Base-by-base conservation (phyloP, 2,888 invertebrate species). In the Dasypogon diadema region DNA sequence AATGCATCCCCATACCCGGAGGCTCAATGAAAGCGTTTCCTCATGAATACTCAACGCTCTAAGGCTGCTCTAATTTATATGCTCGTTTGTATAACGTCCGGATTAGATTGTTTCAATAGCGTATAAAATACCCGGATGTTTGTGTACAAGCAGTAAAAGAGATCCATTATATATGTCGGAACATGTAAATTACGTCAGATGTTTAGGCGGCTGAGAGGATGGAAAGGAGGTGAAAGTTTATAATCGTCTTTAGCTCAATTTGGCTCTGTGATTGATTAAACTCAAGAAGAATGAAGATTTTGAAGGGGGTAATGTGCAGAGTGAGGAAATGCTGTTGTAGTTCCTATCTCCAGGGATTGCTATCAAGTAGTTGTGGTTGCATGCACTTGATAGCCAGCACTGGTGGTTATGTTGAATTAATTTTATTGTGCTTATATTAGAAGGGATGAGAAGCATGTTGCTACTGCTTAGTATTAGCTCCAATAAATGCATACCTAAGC, bases 41-140 rank as follows among this genome's bases (percentile, higher is more conserved):
- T 21, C 60, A 37, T 37, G 60, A 37, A 60, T 60, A 37, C 60
- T 10, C 34, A 34, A 60, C 37, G 60, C 34, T 37, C 26, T 56
- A 56, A 12, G 21, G 37, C 60, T 21, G 37, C 60, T 37, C 22
- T 60, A 60, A 60, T 42, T 60, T 60, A 60, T 37, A 21, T 37
- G 2, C 60, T 60, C 60, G 37, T 37, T 60, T 37, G 21, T 37
- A n/a, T 37, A 34, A 60, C 60, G 34, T 60, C 60, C 60, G 60
- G 60, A 60, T 37, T 37, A 60, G 10, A 60, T 58, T 60, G 60
- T 60, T 37, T 34, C 60, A 60, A 42, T 60, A 16, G 60, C 34
- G 21, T 21, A 21, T 37, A 21, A 5, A 2, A 60, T 14, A 1
- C 12, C 37, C 37, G 60, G n/a, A 12, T 34, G 12, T 37, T 8